Conservation (phyloP, 2,797 vertebrate species). For the Lemur catta region DNA sequence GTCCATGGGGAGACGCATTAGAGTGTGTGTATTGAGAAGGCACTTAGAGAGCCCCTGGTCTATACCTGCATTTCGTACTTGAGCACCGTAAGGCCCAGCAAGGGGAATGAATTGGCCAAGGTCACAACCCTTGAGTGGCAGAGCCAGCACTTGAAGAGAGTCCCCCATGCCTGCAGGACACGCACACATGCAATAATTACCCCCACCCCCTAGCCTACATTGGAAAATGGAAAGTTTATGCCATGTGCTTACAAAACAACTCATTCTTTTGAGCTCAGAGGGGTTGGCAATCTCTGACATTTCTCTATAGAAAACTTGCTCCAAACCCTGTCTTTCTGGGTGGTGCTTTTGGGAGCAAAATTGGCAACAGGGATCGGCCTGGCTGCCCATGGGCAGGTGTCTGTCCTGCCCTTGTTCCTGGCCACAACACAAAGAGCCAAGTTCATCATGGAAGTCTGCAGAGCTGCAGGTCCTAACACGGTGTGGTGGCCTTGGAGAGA, state of each 20-base stretch:
- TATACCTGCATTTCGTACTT: neutral
- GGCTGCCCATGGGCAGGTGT: neutral
- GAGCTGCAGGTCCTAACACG: neutral
- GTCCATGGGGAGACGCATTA: neutral
- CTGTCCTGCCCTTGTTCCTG: neutral
- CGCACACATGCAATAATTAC: too few species aligned
- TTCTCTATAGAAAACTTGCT: neutral
- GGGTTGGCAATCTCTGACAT: neutral
- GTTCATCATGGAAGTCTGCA: neutral
- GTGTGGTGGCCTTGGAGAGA: slow-evolving; percentile 25
- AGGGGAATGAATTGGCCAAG: neutral
- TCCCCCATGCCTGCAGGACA: neutral
- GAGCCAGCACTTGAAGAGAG: neutral
- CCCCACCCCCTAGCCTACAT: neutral
- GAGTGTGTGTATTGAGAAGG: too few species aligned
- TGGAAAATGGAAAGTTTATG: neutral
- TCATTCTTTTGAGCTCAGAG: neutral
- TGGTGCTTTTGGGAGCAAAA: neutral
- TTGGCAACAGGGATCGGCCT: neutral
- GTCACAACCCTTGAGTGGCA: neutral
- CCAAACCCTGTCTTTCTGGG: neutral
- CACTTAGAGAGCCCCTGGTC: neutral
- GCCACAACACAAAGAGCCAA: slow-evolving; percentile 23
- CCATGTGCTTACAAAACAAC: neutral
- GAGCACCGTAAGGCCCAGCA: neutral